A percentile compares a stretch with the other conserved stretches of the same genome.
Evolutionary conservation across 2,888 invertebrate genomes (phyloP).

Genomic region (Perithous albicinctus): DNA sequence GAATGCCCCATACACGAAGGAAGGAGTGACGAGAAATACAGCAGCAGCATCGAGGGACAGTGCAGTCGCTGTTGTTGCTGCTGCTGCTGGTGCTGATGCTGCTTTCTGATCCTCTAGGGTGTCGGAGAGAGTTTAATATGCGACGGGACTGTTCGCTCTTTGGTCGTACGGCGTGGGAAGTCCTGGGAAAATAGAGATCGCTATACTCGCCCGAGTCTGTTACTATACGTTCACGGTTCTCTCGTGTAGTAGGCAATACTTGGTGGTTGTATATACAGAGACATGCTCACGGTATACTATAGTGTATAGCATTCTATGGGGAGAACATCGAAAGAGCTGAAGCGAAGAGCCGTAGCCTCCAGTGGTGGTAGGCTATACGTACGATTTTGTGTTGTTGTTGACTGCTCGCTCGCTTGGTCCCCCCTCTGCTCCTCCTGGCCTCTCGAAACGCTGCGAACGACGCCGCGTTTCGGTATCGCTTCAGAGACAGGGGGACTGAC

Average conservation of each 20-base stretch:
- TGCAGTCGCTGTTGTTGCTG: not conserved
- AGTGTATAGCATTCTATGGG: conserved; percentile 23
- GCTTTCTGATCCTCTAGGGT: conserved; percentile 53
- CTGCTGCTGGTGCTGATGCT: not conserved
- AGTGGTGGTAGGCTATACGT: conserved; percentile 17
- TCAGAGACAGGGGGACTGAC: not conserved
- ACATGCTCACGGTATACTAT: not conserved
- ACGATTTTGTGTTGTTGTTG: conserved; percentile 28
- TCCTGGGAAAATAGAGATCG: conserved; percentile 47
- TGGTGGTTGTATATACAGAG: not conserved
- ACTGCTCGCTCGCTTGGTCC: conserved; percentile 13
- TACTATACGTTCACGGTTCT: conserved; percentile 12
- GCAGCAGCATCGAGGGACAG: conserved; percentile 2
- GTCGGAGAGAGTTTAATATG: conserved; percentile 52
- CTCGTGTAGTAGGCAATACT: not conserved
- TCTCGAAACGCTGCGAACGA: not conserved
- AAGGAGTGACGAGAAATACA: conserved; percentile 14
- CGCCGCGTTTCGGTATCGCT: conserved; percentile 13
- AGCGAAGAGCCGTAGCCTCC: conserved; percentile 51
- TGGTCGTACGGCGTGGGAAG: conserved; percentile 43
- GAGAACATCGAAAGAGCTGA: conserved; percentile 49
- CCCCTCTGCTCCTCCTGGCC: not conserved
- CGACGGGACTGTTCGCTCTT: conserved; percentile 29
- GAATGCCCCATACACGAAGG: not conserved
- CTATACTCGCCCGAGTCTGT: not conserved